Evolutionary conservation across 2,797 vertebrate genomes (phyloP).

Genomic region (Gorsachius magnificus): DNA sequence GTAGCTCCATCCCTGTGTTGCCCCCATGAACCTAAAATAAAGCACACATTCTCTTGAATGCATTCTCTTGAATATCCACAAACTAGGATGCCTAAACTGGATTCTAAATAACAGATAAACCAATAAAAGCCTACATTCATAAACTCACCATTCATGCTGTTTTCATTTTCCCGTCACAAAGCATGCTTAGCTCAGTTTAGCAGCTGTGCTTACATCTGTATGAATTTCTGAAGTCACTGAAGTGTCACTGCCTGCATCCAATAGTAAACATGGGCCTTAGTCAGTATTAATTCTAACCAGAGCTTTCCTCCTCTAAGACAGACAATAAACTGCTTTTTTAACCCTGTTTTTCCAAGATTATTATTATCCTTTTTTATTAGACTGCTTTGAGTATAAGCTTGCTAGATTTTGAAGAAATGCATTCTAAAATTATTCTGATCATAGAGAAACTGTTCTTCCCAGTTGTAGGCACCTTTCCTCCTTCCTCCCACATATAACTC

Average conservation of each 20-base stretch:
- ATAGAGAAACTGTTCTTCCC: background rate
- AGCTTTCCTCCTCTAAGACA: background rate
- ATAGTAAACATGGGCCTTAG: background rate
- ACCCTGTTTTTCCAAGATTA: background rate
- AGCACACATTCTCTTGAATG: background rate
- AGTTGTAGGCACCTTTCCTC: background rate
- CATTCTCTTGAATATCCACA: background rate
- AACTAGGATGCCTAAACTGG: background rate
- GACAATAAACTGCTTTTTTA: background rate
- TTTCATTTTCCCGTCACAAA: background rate
- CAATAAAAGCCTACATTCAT: background rate
- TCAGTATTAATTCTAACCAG: background rate
- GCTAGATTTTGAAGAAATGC: background rate
- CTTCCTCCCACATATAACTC: background rate
- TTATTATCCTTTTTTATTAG: background rate
- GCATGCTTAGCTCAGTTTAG: background rate
- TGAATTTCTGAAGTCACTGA: background rate
- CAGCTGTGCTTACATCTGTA: background rate
- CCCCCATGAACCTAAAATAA: background rate
- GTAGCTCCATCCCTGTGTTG: background rate
- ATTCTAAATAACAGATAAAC: background rate
- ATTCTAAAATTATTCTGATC: background rate
- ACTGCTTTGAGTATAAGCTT: background rate
- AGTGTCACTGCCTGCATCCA: background rate
- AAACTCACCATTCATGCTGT: background rate